Base-by-base conservation (phyloP, 2,888 invertebrate genomes). In the Noctua pronuba region DNA sequence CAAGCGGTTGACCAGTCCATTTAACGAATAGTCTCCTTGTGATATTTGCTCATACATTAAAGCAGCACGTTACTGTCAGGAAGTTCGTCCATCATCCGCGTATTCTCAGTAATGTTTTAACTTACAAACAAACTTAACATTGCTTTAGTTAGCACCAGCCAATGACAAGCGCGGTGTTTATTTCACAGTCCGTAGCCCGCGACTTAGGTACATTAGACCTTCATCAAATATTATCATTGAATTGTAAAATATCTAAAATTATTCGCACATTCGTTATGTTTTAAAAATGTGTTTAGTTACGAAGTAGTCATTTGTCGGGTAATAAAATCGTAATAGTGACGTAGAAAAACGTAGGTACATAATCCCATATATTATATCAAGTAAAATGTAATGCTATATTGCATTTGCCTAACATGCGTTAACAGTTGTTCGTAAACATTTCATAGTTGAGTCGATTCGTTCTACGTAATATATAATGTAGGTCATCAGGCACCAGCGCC, bases 391-490 rank as follows among this genome's bases (percentile, higher is more conserved):
- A 74, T 55, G 68, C 58, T 38, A 44, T 21, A 64, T 69, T 16
- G 31, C 64, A 65, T 65, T 65, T 65, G 55, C 31, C 55, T 64
- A 46, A 64, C 38, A 62, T 67, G n/a, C 16, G 31, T 31, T 67
- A 49, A 77, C 13, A 76, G 21, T 67, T 28, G 52, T 78, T 65
- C 52, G 69, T 72, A 83, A 75, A 58, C 38, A 52, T 75, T 82
- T 79, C 65, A 60, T 77, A 72, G 31, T 60, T 62, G 71, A 76
- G 21, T 69, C 52, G 55, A 83, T 86, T 85, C 75, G 83, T 86
- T 87, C 79, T 76, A 78, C 82, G 82, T 84, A 79, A 85, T 80
- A 77, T 74, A 78, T 38, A 79, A 87, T 83, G 83, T 88, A 82
- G 89, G 89, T 88, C 86, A 87, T 77, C 71, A 82, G 76, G 71